phyloP scores from a whole-genome alignment of 2,797 vertebrate genomes.

The Sebastes oblongus region DNA sequence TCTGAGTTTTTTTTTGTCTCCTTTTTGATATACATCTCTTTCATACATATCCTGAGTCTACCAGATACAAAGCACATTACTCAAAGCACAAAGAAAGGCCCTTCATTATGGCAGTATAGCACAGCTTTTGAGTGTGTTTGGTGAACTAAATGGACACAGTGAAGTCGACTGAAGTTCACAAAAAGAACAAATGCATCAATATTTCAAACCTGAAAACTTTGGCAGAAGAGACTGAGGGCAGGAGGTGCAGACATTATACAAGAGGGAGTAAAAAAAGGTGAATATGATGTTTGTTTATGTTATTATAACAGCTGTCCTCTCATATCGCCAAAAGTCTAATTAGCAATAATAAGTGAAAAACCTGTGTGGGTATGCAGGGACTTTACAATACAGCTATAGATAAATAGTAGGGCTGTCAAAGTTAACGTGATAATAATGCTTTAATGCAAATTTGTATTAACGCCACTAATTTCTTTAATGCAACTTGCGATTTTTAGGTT shows the following conservation, averaged over 20 bases:
- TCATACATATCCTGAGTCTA: background rate
- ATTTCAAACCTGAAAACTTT: slow-evolving; percentile 55
- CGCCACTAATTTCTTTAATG: too few relatives aligned
- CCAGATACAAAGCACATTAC: slow-evolving; percentile 36
- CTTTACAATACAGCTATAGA: background rate
- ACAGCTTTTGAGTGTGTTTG: slow-evolving; percentile 21
- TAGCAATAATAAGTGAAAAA: too few relatives aligned
- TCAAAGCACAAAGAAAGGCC: slow-evolving; percentile 29
- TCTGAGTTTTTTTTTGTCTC: slow-evolving; percentile 14
- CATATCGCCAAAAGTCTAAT: too few relatives aligned
- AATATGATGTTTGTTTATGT: slow-evolving; percentile 12
- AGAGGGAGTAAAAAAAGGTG: background rate
- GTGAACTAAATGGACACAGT: slow-evolving; percentile 40
- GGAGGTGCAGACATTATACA: slow-evolving; percentile 11
- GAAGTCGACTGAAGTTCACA: slow-evolving; percentile 34
- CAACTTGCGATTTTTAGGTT: too few relatives aligned
- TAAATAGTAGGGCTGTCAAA: too few relatives aligned
- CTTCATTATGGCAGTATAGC: slow-evolving; percentile 14
- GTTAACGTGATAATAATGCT: too few relatives aligned
- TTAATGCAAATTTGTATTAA: too few relatives aligned
- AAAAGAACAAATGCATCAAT: slow-evolving; percentile 40
- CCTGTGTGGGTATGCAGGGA: background rate
- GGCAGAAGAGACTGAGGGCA: slow-evolving; percentile 26
- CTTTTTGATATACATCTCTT: slow-evolving; percentile 23
- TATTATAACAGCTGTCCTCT: background rate